phyloP scores from a whole-genome alignment of 1,140 invertebrate genomes.

The Diorhabda carinulata region DNA sequence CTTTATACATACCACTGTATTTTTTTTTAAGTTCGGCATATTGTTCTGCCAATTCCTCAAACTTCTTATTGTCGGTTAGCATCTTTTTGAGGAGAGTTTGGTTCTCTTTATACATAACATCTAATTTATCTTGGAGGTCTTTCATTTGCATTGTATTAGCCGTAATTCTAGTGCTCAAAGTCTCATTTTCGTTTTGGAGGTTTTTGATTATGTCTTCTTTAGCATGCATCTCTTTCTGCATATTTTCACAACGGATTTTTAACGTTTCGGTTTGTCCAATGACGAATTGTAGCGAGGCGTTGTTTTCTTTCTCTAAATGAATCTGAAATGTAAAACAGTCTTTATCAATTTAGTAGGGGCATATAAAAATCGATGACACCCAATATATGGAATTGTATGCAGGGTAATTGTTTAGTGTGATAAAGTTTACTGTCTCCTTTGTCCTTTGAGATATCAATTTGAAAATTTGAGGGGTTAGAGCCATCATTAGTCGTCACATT shows the following conservation, averaged over 20 bases:
- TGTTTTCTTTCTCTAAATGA: conserved; percentile 27
- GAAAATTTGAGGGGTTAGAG: too few relatives aligned
- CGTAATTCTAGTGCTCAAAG: conserved; percentile 25
- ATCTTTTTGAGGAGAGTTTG: conserved; percentile 19
- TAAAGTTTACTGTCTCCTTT: too few relatives aligned
- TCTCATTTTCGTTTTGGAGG: conserved; percentile 36
- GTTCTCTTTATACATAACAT: conserved; percentile 15
- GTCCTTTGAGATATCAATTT: too few relatives aligned
- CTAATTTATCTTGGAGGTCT: conserved; percentile 28
- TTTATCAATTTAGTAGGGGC: too few relatives aligned
- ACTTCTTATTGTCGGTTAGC: conserved; percentile 34
- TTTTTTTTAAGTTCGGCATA: conserved; percentile 26
- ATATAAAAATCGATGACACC: too few relatives aligned
- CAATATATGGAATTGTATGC: too few relatives aligned
- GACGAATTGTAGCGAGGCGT: conserved; percentile 28
- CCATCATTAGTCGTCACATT: too few relatives aligned
- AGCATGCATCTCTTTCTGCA: conserved; percentile 22
- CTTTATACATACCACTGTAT: conserved; percentile 3
- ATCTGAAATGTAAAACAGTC: conserved; percentile 23
- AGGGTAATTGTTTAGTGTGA: too few relatives aligned
- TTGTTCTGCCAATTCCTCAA: conserved; percentile 33
- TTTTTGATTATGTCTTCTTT: conserved; percentile 35
- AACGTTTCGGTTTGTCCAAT: conserved; percentile 26
- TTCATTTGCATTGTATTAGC: conserved; percentile 25
- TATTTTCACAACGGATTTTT: conserved; percentile 22